Evolutionary conservation across 2,113 vertebrate species (phyloP), one percentile per base, ranked within the genome.

Genomic region (Coregonus clupeaformis): DNA sequence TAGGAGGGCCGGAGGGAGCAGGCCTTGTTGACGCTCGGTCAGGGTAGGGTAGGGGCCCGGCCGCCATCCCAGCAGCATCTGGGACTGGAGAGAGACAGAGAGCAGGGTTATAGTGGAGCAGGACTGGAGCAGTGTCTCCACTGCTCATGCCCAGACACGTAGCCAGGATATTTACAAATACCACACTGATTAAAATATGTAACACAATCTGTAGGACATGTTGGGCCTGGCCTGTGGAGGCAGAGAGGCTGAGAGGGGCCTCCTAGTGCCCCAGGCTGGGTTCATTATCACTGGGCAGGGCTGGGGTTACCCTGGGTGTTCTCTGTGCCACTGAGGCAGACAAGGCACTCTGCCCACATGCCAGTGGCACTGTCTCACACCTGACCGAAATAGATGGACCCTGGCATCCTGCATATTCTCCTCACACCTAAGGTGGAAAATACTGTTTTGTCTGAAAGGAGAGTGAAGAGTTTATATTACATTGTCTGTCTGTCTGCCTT

Each of bases 91-190:
- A 42, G 9, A 45, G 32, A 16, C 16, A 22, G 25, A 27, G 25
- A 65, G 62, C 22, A 29, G 55, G 75, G 71, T 45, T 32, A 57
- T 45, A 69, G 30, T 47, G 52, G 55, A 74, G 72, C 77, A 79
- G 42, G 60, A 66, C 36, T 20, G 16, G 9, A 75, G 22, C 16
- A 69, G 71, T 64, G 64, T 68, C 67, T 65, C 45, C 68, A 30
- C 42, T 16, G 32, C 32, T 76, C 76, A 87, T 74, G 86, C 81
- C 76, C 18, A 73, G 59, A 82, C 82, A 75, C 2, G 83, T 20
- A 42, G 11, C 52, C 55, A 52, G 75, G 62, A 64, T 89, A 81
- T 89, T 85, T 85, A 85, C 87, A 84, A 85, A 88, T 86, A 69
- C 69, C 85, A 82, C 79, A 74, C 80, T 76, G 81, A 85, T 84